A percentile compares a stretch with the other conserved stretches of the same genome.
Conservation (phyloP, 2,113 vertebrate species). For the Leptocoma aspasia region DNA sequence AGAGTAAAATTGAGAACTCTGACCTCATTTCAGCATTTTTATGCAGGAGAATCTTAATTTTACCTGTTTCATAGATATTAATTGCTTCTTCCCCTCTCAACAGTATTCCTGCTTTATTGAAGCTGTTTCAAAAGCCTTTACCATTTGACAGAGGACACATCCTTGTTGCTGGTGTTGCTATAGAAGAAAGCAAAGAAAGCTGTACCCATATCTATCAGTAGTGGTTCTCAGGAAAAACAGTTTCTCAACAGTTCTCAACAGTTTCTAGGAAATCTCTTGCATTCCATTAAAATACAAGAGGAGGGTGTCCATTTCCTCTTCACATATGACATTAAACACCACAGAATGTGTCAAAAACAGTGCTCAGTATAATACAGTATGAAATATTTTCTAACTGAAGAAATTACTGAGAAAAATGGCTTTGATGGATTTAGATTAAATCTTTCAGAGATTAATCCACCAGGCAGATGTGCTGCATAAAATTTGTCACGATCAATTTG, state of each 20-base stretch:
- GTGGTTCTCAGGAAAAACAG: not conserved
- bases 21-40: not conserved
- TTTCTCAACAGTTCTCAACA: not conserved
- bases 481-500: conserved; percentile 39
- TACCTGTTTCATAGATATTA: not conserved
- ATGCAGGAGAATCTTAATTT: not conserved
- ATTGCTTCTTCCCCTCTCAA: not conserved
- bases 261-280: not conserved
- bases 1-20: not conserved
- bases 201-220: not conserved
- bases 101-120: not conserved
- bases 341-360: not conserved
- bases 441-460: conserved; percentile 16
- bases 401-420: conserved; percentile 15
- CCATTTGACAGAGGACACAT: not conserved
- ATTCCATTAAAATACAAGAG: not conserved
- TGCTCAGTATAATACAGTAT: not conserved
- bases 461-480: conserved; percentile 39
- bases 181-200: not conserved
- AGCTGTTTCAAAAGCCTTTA: not conserved
- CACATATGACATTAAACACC: not conserved
- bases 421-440: conserved; percentile 53
- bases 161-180: not conserved
- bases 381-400: conserved; percentile 10
- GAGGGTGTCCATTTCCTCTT: not conserved